Evolutionary conservation across 1,140 invertebrate genomes (phyloP), one percentile per base, ranked within the genome.

Genomic region (Atopsyche davidsoni): DNA sequence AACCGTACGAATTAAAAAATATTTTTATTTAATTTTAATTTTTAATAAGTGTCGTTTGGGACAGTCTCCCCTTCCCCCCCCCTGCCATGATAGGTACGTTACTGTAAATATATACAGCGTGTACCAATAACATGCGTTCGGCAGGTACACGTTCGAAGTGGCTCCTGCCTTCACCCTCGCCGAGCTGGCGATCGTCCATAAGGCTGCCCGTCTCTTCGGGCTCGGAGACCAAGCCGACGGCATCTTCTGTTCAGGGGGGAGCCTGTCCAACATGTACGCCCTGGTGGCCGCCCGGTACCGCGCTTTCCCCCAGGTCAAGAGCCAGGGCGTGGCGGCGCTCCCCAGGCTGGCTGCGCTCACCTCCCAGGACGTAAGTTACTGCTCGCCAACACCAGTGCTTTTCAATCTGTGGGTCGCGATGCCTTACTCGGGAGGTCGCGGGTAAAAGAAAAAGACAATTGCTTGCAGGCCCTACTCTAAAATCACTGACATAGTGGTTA

Each of bases 161-260:
- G 85, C 80, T 0, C 86, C 86, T 7, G 83, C 81, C 0, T 86
- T 87, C 58, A 84, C 82, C 0, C 60, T 89, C 1, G 77, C 85
- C 19, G 87, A 89, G 58, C 66, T 76, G 13, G 76, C 79, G 59
- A 66, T 89, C 0, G 64, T 89, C 14, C 60, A 68, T 2, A 75
- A 77, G 38, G 76, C 85, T 38, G 66, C 83, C 2, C 61, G 75
- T 4, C 59, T 86, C 6, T 75, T 91, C 50, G 87, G 87, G 0
- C 91, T 78, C 63, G 35, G 58, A 21, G 39, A 59, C 46, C 60
- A 76, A 21, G 82, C 78, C 1, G 85, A 87, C 62, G 85, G 85
- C 2, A 85, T 87, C n/a, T 79, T 87, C 44, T 73, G 77, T 31
- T 83, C 85, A n/a, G 86, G 92, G 34, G 93, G 92, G 3, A 91